Conservation (phyloP, 2,888 invertebrate species). For the Drosophila austrosaltans region DNA sequence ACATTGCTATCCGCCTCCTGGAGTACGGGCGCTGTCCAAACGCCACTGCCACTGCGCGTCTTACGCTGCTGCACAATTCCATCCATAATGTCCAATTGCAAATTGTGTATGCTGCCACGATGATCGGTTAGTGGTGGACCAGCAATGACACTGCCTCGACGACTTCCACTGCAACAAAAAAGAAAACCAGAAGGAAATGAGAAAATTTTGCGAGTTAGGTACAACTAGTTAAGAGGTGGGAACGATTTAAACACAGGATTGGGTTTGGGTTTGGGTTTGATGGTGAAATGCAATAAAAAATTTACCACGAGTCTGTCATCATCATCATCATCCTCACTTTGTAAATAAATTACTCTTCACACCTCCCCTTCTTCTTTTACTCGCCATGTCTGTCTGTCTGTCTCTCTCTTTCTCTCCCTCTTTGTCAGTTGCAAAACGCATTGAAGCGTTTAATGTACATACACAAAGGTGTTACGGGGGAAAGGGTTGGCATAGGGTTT, state of each 20-base stretch:
- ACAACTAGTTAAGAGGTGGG: too few species aligned
- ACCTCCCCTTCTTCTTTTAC: slow-evolving; percentile 2
- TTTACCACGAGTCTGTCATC: background rate
- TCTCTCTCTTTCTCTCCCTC: background rate
- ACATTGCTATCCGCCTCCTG: slow-evolving; percentile 82
- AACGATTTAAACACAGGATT: background rate
- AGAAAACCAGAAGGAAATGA: background rate
- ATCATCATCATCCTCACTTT: slow-evolving; percentile 30
- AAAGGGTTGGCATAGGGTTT: slow-evolving; percentile 3
- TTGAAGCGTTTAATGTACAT: slow-evolving; percentile 43
- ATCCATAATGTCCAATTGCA: slow-evolving; percentile 94
- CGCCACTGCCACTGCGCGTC: slow-evolving; percentile 86
- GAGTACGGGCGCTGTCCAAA: slow-evolving; percentile 87
- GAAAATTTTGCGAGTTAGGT: background rate
- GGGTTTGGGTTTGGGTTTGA: slow-evolving; percentile 19
- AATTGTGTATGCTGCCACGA: slow-evolving; percentile 91
- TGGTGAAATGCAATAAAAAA: slow-evolving; percentile 7
- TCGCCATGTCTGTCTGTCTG: background rate
- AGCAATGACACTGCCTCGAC: slow-evolving; percentile 83
- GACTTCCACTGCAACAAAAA: slow-evolving; percentile 73
- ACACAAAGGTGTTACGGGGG: slow-evolving; percentile 18
- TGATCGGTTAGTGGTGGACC: slow-evolving; percentile 90
- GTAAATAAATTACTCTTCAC: slow-evolving; percentile 41
- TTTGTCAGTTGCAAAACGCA: slow-evolving; percentile 38
- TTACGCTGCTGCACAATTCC: slow-evolving; percentile 92